A percentile compares a stretch with the other conserved stretches of the same genome.
Evolutionary conservation across 2,888 invertebrate species (phyloP).

Genomic region (Netelia virgata): DNA sequence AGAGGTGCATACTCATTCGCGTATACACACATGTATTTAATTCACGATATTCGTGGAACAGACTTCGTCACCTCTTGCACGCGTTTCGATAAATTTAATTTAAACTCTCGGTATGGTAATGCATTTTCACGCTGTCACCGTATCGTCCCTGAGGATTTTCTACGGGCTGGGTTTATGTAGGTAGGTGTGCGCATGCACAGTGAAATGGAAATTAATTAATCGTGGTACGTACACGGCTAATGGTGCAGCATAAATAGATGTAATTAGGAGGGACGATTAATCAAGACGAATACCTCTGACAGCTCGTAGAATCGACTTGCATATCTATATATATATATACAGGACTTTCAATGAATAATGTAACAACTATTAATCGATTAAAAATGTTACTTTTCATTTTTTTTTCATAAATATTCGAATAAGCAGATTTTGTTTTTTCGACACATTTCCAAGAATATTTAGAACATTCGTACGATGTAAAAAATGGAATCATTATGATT

Average conservation of each 20-base stretch:
- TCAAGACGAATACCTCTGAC: conserved; percentile 62
- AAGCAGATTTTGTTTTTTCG: background rate
- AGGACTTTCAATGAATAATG: background rate
- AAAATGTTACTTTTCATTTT: too few species aligned
- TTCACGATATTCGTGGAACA: conserved; percentile 7
- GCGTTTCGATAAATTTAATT: conserved; percentile 49
- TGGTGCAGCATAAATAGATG: conserved; percentile 66
- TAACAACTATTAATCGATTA: too few species aligned
- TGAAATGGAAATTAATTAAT: conserved; percentile 65
- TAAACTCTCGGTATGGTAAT: conserved; percentile 34
- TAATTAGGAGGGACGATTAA: conserved; percentile 68
- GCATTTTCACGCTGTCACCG: conserved; percentile 26
- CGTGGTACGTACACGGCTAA: conserved; percentile 47
- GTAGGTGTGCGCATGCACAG: background rate
- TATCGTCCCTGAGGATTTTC: background rate
- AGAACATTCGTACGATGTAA: too few species aligned
- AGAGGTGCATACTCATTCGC: background rate
- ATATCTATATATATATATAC: background rate
- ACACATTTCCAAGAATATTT: background rate
- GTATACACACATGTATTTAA: background rate
- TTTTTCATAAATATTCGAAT: background rate
- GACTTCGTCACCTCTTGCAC: conserved; percentile 30
- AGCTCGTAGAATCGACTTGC: conserved; percentile 38
- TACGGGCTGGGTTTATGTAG: background rate
- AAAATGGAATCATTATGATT: too few species aligned